phyloP scores from a whole-genome alignment of 2,797 vertebrate genomes.

The Helarctos malayanus region DNA sequence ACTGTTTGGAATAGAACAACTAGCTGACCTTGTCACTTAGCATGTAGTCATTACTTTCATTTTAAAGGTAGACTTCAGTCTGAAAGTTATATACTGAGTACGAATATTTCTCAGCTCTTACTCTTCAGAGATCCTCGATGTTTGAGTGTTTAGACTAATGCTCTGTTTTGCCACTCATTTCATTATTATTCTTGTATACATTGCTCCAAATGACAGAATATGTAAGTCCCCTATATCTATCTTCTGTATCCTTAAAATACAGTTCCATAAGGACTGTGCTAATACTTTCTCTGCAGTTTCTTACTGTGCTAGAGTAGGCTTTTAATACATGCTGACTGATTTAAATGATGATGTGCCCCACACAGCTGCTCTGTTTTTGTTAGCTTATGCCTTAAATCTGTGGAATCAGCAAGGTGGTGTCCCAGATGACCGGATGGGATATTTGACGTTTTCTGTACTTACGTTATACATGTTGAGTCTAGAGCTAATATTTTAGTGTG shows the following conservation, averaged over 20 bases:
- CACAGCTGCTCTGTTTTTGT: neutral
- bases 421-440: neutral
- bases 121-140: slow-evolving; percentile 1
- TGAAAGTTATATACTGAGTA: neutral
- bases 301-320: neutral
- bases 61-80: neutral
- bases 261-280: neutral
- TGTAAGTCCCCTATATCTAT: neutral
- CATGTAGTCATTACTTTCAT: neutral
- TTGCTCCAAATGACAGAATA: neutral
- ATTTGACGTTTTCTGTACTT: neutral
- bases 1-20: neutral
- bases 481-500: neutral
- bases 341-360: neutral
- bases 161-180: neutral
- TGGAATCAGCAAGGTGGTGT: slow-evolving; percentile 5
- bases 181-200: neutral
- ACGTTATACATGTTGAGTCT: neutral
- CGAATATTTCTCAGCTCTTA: neutral
- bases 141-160: neutral
- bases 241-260: neutral
- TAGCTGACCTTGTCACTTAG: neutral
- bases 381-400: slow-evolving; percentile 37
- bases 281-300: neutral
- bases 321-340: slow-evolving; percentile 40